Base-by-base conservation (phyloP, 1,140 invertebrate species). In the Apis dorsata region DNA sequence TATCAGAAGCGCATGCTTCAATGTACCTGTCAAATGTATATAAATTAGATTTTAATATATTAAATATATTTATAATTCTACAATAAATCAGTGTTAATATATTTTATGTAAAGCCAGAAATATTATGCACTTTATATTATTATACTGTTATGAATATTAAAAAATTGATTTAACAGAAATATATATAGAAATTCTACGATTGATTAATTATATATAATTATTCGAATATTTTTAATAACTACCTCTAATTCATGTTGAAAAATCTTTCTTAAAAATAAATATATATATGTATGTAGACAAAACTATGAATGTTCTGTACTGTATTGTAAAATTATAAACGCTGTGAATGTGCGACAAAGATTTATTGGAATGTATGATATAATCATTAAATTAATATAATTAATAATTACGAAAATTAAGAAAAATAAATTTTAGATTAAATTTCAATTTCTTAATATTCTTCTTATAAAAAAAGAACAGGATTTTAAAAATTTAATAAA, bases 1-100 rank as follows among this genome's bases (percentile, higher is more conserved):
- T 81, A 79, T 53, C 69, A 86, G 85, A 89, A 91, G 92, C 92
- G 92, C 92, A 92, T 79, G 91, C 92, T 92, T 92, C 87, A 80
- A 91, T 75, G 92, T 93, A 92, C 92, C 92, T 93, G 92, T 87
- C 88, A 90, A 90, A 92, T 90, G 86, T 91, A 88, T 83, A 91
- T 68, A 81, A 88, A 24, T 63, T 87, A 88, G 62, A 85, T 76
- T 51, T 82, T 85, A 87, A 87, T 87, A 87, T 85, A 88, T 88
- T 69, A 12, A 76, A 82, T 69, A 77, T 68, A 77, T 68, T 53
- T 79, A 71, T 75, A 75, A 75, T 2, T 10, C 24, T 51, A 68
- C 1, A 17, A 63, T 63, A 59, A 49, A 70, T 28, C 57, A 49
- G 28, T 28, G 28, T 15, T 72, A 21, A 53, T 81, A n/a, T 76